Conservation (phyloP, 2,888 invertebrate species). For the Bimastos eiseni region DNA sequence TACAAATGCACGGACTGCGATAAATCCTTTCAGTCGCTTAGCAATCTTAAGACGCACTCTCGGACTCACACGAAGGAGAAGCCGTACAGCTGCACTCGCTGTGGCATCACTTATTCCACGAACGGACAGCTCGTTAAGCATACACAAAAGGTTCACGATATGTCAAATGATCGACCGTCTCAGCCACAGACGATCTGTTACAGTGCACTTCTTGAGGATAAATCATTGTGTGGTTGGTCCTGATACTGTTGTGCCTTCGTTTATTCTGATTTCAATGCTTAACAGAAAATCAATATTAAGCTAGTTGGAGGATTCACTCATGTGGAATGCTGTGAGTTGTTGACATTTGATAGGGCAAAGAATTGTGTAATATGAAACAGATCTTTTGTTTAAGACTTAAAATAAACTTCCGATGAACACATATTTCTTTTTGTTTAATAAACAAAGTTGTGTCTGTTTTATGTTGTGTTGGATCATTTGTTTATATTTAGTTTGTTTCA, state of each 20-base stretch:
- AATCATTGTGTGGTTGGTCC: not conserved
- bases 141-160: not conserved
- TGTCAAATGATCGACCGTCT: not conserved
- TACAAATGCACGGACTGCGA: slow-evolving; percentile 5
- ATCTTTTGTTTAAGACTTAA: not conserved
- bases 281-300: not conserved
- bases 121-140: slow-evolving; percentile 6
- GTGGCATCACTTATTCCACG: not conserved
- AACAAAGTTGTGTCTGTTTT: not conserved
- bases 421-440: not conserved
- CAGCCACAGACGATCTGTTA: not conserved
- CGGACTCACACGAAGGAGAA: not conserved
- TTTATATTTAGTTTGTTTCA: not conserved
- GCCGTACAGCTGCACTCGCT: not conserved
- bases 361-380: not conserved
- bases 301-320: not conserved
- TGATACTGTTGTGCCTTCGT: not conserved
- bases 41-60: slow-evolving; percentile 1
- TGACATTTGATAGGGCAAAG: not conserved
- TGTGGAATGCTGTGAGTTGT: not conserved
- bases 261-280: not conserved
- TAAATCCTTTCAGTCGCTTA: slow-evolving; percentile 7
- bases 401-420: not conserved
- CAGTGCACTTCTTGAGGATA: slow-evolving; percentile 2
- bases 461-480: not conserved